Base-by-base conservation (phyloP, 2,888 invertebrate genomes). In the Calliopum simillimum region DNA sequence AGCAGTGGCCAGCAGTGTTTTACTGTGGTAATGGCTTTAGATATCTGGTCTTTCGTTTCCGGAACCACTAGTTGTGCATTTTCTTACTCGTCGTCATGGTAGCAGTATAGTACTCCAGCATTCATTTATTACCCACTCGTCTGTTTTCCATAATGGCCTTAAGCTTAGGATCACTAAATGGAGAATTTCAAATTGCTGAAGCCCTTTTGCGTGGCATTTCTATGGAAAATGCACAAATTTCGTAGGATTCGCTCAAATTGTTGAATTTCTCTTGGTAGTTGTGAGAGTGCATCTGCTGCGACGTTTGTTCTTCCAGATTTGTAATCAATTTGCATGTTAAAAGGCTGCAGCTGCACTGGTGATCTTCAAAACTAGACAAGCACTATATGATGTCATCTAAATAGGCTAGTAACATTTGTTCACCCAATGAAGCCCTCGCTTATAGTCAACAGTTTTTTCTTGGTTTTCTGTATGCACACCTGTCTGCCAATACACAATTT, bases 271-370 rank as follows among this genome's bases (percentile, higher is more conserved):
- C 71, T 68, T 16, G 67, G 71, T n/a, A 70, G 75, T 49, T 73
- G 44, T 5, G 73, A 73, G 23, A 75, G 25, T 16, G 68, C 67
- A 23, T 75, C 73, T 1, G 76, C 74, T 1, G 83, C 70, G 13
- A 76, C 73, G 72, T 86, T 84, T 2, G 72, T 71, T 43, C 76
- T 81, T 2, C 87, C 3, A 87, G 79, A 0, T 78, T 72, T 3
- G 86, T 74, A 47, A 86, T 78, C 70, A 80, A 87, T 2, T 78
- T 74, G 72, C 86, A 84, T 2, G 88, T 70, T 13, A 73, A 71
- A 2, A 88, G 59, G n/a, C n/a, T n/a, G n/a, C n/a, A n/a, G n/a
- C n/a, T 1, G 51, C 47, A 23, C n/a, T n/a, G n/a, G n/a, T 71
- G 78, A 68, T 72, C 55, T 67, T 74, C 69, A 43, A 79, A 82